These are phyloP conservation scores for Lycaena phlaeas DNA, from an alignment of 2,888 invertebrate species.

Conservation along the genomic window DNA sequence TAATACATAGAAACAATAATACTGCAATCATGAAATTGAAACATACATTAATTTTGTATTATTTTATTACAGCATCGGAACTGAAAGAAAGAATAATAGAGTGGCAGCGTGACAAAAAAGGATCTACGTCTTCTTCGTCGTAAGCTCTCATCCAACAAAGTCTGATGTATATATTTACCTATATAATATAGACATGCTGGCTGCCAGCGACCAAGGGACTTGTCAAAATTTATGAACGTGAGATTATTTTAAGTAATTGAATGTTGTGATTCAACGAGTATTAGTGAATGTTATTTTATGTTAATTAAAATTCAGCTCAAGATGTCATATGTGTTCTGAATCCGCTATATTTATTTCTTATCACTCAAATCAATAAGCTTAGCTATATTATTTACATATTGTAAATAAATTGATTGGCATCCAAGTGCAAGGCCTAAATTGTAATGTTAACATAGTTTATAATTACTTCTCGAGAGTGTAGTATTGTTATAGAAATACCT, in stretches of 20 bases:
- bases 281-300: not conserved
- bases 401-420: not conserved
- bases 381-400: not conserved
- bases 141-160: slow-evolving; percentile 46
- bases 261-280: not conserved
- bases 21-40: no score
- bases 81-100: slow-evolving; percentile 88
- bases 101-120: slow-evolving; percentile 88
- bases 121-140: slow-evolving; percentile 52
- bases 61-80: slow-evolving; percentile 84
- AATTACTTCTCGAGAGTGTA: not conserved
- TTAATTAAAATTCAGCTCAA: not conserved
- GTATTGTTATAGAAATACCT: no score
- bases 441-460: not conserved
- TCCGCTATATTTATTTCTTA: not conserved
- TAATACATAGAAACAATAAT: no score
- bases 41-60: no score
- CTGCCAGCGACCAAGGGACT: slow-evolving; percentile 48
- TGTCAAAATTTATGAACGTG: slow-evolving; percentile 58
- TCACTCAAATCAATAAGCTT: not conserved
- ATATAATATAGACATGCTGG: slow-evolving; percentile 56
- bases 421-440: slow-evolving; percentile 1
- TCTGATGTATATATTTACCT: slow-evolving; percentile 65
- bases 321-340: not conserved
- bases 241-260: slow-evolving; percentile 46